These are phyloP conservation scores for Acronicta aceris DNA, from an alignment of 2,888 invertebrate genomes.

Conservation along the genomic window DNA sequence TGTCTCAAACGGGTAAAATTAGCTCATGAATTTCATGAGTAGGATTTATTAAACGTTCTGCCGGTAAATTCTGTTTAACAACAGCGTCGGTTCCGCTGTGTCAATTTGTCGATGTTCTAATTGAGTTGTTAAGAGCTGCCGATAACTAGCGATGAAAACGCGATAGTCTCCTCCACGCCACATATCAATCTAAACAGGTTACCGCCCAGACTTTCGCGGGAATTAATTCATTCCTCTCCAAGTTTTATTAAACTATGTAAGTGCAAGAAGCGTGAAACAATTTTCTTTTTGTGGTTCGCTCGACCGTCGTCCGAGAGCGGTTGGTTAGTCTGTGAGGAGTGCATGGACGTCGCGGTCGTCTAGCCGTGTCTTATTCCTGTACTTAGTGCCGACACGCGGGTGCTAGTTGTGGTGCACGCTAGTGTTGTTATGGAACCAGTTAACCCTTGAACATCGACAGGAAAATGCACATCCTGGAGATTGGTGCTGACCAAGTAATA, in stretches of 20 bases:
- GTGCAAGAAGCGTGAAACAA: conserved; percentile 87
- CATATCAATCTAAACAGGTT: conserved; percentile 71
- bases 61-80: conserved; percentile 37
- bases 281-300: conserved; percentile 84
- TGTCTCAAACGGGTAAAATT: background rate
- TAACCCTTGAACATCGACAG: conserved; percentile 63
- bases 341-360: conserved; percentile 76
- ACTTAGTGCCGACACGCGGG: conserved; percentile 49
- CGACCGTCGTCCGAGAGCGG: conserved; percentile 67
- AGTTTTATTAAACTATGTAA: conserved; percentile 84
- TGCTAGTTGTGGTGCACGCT: conserved; percentile 50
- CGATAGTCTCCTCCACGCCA: conserved; percentile 73
- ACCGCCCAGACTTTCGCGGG: conserved; percentile 84
- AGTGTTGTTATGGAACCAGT: conserved; percentile 72
- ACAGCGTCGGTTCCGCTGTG: conserved; percentile 60
- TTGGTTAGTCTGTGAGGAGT: conserved; percentile 76
- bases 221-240: conserved; percentile 83
- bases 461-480: conserved; percentile 87
- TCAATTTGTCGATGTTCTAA: conserved; percentile 67
- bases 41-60: conserved; percentile 25
- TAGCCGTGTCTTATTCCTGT: conserved; percentile 47
- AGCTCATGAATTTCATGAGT: background rate
- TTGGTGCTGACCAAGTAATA: conserved; percentile 87
- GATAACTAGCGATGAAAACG: conserved; percentile 80
- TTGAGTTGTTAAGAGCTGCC: conserved; percentile 72